Conservation (phyloP, 2,797 vertebrate genomes). For the Anas flavirostris region DNA sequence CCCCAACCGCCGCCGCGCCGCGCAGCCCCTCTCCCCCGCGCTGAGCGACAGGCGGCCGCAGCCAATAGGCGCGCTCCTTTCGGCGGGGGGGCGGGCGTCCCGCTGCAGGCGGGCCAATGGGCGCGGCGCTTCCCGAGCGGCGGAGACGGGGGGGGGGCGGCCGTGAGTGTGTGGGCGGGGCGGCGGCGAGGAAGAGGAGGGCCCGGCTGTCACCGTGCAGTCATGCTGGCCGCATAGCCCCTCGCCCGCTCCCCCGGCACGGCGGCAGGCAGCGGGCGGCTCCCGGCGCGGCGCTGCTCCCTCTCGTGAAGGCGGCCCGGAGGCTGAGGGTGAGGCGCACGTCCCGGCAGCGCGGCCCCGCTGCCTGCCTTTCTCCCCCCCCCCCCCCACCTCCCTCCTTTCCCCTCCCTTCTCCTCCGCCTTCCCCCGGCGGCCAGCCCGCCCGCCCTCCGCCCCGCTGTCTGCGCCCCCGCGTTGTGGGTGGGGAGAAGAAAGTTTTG, state of each 20-base stretch:
- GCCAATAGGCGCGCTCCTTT: background rate
- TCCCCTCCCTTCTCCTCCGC: background rate
- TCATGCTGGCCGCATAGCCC: constrained; percentile 80
- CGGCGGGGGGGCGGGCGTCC: constrained; percentile 11
- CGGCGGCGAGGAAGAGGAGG: constrained; percentile 80
- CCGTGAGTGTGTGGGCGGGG: constrained; percentile 63
- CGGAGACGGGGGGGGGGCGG: background rate
- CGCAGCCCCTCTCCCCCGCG: background rate
- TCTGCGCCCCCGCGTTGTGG: background rate
- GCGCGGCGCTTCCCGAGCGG: constrained; percentile 47
- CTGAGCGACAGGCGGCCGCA: background rate
- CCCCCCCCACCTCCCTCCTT: background rate
- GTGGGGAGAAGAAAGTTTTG: constrained; percentile 45
- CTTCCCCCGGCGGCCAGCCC: background rate
- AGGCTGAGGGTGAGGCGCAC: background rate
- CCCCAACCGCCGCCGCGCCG: too few species aligned
- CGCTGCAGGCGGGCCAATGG: background rate
- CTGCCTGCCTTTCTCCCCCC: background rate
- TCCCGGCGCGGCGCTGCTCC: constrained; percentile 44
- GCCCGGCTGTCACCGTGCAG: constrained; percentile 81
- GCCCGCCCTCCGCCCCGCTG: too few species aligned
- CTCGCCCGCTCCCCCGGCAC: background rate
- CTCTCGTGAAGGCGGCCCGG: constrained; percentile 68
- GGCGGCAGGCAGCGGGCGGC: too few species aligned
- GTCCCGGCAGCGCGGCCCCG: background rate